These are phyloP conservation scores for Apotomis capreana DNA, from an alignment of 2,888 invertebrate genomes.

Conservation along the genomic window DNA sequence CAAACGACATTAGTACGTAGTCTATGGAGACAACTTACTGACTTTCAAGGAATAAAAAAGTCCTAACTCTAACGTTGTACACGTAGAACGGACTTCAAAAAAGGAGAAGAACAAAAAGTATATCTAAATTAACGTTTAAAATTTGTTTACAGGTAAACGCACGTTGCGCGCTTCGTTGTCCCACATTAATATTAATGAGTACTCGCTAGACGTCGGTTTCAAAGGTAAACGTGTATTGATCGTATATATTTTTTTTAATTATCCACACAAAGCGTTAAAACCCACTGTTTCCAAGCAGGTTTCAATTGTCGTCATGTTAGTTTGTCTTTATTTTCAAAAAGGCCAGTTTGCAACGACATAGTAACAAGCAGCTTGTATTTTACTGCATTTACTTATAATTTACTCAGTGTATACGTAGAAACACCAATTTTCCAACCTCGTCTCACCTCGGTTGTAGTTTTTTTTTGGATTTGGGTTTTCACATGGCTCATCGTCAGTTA, in stretches of 20 bases:
- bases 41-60: no score
- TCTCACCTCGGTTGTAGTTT: constrained; percentile 11
- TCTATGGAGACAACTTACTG: no score
- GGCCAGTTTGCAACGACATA: constrained; percentile 1
- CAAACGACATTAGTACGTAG: no score
- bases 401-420: not conserved
- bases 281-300: not conserved
- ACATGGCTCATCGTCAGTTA: not conserved
- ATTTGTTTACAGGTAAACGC: not conserved
- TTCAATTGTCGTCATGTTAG: not conserved
- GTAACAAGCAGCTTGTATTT: not conserved
- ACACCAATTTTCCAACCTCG: not conserved
- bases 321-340: not conserved
- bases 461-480: constrained; percentile 7
- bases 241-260: not conserved
- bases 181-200: constrained; percentile 21
- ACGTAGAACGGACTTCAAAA: no score
- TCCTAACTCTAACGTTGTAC: no score
- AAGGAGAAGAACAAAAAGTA: no score
- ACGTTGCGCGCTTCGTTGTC: not conserved
- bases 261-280: not conserved
- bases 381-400: not conserved
- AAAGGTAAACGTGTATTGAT: not conserved
- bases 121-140: no score
- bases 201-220: not conserved